Evolutionary conservation across 2,888 invertebrate genomes (phyloP), one percentile per base, ranked within the genome.

Genomic region (Blastobasis adustella): DNA sequence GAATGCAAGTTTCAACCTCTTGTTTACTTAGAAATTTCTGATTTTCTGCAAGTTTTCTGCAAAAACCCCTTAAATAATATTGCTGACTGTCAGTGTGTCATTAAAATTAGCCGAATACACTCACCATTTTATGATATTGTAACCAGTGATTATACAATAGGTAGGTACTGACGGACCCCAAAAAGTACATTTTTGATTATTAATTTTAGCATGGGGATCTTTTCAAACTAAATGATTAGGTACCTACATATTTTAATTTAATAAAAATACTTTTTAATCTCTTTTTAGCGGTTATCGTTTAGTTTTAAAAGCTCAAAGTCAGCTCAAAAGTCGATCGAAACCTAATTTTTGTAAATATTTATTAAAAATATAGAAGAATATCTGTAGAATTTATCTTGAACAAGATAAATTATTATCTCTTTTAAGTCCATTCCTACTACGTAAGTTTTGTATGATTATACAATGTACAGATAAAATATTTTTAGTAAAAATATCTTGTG

Each of bases 251-350:
- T 23, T 23, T 23, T 23, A 23, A 23, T 23, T 23, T 23, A 23
- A 23, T 23, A 23, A 23, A 57, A 57, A 57, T 56, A 69, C 60
- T 60, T 61, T 55, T 58, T 67, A 71, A 69, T 53, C 50, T 53
- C 50, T 57, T 50, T 49, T 57, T 55, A 59, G 52, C 43, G 51
- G 43, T 46, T 60, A 60, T 62, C 67, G 63, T 77, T 82, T 85
- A 82, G 79, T 83, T 84, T 76, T 74, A 71, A 78, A 84, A 85
- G 86, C 86, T 86, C 86, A 87, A 88, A 87, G 79, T 75, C 70
- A 86, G 87, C 87, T 88, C 87, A 87, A 87, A 81, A 81, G 81
- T 72, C 60, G 55, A 54, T 53, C 55, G 54, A 46, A 54, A 54
- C 49, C 53, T 62, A 62, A 54, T 59, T 69, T 71, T 73, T 82